Percentiles rank a stretch among this genome's conserved stretches.
These are phyloP conservation scores for Acanthornis magna DNA, from an alignment of 2,797 vertebrate species.

Conservation along the genomic window DNA sequence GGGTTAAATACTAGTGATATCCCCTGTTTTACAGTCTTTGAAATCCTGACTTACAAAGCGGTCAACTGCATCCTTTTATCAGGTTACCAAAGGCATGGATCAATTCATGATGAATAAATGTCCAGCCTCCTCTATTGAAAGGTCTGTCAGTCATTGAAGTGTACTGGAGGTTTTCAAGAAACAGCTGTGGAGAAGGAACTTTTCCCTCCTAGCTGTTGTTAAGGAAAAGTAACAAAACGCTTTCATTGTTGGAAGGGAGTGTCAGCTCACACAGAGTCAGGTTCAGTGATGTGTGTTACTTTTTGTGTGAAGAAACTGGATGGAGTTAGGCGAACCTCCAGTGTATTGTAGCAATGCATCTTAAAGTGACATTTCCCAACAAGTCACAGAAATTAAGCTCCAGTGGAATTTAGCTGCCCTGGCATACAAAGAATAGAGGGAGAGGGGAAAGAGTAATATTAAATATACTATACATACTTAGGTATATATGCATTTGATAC, in stretches of 20 bases:
- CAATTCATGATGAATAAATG: background rate
- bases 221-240: background rate
- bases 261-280: background rate
- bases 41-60: slow-evolving; percentile 34
- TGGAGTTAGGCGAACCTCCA: background rate
- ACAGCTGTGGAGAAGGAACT: background rate
- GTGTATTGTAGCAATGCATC: background rate
- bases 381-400: background rate
- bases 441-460: background rate
- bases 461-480: background rate
- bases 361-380: background rate
- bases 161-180: slow-evolving; percentile 11
- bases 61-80: slow-evolving; percentile 28
- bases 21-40: background rate
- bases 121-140: background rate
- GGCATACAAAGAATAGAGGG: background rate
- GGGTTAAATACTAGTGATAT: background rate
- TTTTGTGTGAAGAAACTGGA: background rate
- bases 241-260: background rate
- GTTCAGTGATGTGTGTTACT: background rate
- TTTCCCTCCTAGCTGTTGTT: background rate
- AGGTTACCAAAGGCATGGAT: slow-evolving; percentile 11
- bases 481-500: background rate
- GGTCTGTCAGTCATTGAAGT: background rate
- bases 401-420: background rate